Conservation (phyloP, 2,113 vertebrate genomes). For the Spea bombifrons region DNA sequence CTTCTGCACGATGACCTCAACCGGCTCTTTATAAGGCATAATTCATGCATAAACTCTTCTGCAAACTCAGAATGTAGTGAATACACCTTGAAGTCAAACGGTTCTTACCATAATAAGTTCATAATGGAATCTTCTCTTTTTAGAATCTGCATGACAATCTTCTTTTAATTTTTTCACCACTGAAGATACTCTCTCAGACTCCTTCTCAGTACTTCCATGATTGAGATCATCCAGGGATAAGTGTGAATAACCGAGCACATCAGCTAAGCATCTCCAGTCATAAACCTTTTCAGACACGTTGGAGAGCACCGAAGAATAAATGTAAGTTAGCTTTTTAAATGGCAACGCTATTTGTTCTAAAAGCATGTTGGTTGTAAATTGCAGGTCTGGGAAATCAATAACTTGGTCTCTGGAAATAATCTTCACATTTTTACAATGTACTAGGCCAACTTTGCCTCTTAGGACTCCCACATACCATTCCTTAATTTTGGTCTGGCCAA, state of each 20-base stretch:
- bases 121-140: constrained; percentile 82
- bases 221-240: constrained; percentile 70
- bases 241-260: constrained; percentile 78
- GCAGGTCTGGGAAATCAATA: constrained; percentile 72
- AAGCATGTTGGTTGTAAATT: constrained; percentile 74
- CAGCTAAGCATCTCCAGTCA: constrained; percentile 83
- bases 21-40: too few species aligned
- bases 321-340: constrained; percentile 91
- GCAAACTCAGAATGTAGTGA: too few species aligned
- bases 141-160: constrained; percentile 84
- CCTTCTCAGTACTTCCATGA: constrained; percentile 66
- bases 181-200: constrained; percentile 82
- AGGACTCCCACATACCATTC: constrained; percentile 93
- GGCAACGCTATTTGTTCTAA: constrained; percentile 83
- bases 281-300: constrained; percentile 80
- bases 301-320: constrained; percentile 87
- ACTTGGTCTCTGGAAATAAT: constrained; percentile 84
- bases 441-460: constrained; percentile 80
- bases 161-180: constrained; percentile 90
- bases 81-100: too few species aligned
- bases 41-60: too few species aligned
- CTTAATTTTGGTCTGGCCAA: constrained; percentile 89
- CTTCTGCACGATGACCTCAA: too few species aligned
- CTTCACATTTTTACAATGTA: constrained; percentile 92
- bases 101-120: constrained; percentile 85